phyloP scores from a whole-genome alignment of 2,113 vertebrate species.

The Telmatochromis sp. region DNA sequence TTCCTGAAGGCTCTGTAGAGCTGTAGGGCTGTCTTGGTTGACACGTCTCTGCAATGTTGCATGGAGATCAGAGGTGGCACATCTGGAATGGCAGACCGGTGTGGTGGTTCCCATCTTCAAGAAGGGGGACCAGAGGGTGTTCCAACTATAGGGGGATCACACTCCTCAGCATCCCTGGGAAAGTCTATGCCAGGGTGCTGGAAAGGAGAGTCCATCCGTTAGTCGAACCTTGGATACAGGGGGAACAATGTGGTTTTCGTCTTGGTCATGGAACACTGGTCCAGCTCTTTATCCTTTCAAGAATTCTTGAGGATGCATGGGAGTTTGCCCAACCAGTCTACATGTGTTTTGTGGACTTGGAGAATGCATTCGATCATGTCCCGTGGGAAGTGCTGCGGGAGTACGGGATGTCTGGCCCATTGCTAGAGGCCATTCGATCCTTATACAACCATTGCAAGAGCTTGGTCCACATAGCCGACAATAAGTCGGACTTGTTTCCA shows the following conservation, averaged over 20 bases:
- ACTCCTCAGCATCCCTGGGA: not conserved
- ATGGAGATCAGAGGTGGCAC: not conserved
- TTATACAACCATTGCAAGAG: not conserved
- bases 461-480: not conserved
- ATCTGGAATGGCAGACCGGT: not conserved
- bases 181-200: not conserved
- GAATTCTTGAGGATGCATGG: not conserved
- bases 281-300: not conserved
- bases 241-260: not conserved
- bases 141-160: not conserved
- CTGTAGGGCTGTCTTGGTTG: not conserved
- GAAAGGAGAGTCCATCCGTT: not conserved
- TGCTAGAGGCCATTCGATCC: not conserved
- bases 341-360: not conserved
- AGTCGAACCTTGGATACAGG: not conserved
- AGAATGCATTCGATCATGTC: not conserved
- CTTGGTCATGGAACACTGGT: not conserved
- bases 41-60: not conserved
- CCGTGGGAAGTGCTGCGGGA: not conserved
- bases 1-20: not conserved
- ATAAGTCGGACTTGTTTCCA: not conserved
- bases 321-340: not conserved
- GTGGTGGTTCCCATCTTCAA: not conserved
- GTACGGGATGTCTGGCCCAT: not conserved
- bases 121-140: not conserved